Evolutionary conservation across 2,113 vertebrate genomes (phyloP).

Genomic region (Ascaphus truei): DNA sequence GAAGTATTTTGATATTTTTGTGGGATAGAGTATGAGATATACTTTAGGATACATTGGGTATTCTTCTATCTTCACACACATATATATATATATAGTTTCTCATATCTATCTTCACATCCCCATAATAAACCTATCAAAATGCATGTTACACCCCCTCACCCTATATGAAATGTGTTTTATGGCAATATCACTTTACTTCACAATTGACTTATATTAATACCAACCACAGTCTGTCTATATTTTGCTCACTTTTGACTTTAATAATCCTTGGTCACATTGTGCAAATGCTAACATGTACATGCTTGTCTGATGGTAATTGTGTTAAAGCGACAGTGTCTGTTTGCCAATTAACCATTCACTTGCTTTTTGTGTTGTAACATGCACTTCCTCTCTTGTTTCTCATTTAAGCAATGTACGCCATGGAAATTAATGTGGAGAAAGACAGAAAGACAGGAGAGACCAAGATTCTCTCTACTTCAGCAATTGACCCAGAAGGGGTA

Average conservation of each 20-base stretch:
- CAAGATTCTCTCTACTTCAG: conserved; percentile 86
- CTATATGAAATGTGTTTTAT: background rate
- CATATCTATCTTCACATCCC: background rate
- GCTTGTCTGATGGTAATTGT: conserved; percentile 49
- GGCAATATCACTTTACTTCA: conserved; percentile 7
- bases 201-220: background rate
- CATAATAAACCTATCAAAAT: background rate
- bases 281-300: conserved; percentile 49
- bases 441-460: conserved; percentile 91
- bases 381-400: conserved; percentile 81
- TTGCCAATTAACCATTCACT: conserved; percentile 83
- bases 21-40: too few relatives aligned
- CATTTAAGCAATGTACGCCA: conserved; percentile 92
- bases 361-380: conserved; percentile 84
- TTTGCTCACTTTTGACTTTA: conserved; percentile 8
- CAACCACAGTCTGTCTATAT: conserved; percentile 1
- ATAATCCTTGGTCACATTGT: conserved; percentile 27
- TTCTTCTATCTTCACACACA: too few relatives aligned
- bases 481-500: conserved; percentile 77
- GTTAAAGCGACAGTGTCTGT: conserved; percentile 57
- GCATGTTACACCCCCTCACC: background rate
- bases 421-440: conserved; percentile 98
- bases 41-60: too few relatives aligned
- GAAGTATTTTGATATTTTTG: too few relatives aligned
- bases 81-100: background rate